Evolutionary conservation across 2,888 invertebrate genomes (phyloP).

Genomic region (Brachylomia viminalis): DNA sequence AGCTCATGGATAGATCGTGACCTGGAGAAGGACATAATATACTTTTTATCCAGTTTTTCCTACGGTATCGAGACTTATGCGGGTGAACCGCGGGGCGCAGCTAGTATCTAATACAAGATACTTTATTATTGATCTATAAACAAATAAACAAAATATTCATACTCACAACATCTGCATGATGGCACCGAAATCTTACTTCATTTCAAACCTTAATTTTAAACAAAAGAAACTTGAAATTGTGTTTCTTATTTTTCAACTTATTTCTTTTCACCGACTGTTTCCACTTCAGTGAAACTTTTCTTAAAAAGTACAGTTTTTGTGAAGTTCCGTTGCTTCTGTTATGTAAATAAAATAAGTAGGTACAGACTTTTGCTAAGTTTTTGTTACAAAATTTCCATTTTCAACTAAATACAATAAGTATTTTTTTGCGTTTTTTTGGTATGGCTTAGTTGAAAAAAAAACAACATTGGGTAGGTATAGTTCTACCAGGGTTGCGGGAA

Average conservation of each 20-base stretch:
- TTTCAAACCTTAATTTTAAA: constrained; percentile 4
- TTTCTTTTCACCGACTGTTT: background rate
- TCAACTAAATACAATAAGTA: background rate
- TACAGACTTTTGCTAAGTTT: background rate
- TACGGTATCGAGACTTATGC: too few species aligned
- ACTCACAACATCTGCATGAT: too few species aligned
- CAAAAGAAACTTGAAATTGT: background rate
- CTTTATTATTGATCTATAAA: too few species aligned
- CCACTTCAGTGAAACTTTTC: constrained; percentile 6
- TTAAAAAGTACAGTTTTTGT: constrained; percentile 25
- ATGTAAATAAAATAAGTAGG: background rate
- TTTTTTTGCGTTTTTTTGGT: background rate
- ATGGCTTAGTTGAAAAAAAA: background rate
- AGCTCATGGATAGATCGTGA: too few species aligned
- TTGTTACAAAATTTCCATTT: background rate
- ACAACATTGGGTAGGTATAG: too few species aligned
- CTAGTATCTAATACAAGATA: too few species aligned
- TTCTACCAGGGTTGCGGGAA: too few species aligned
- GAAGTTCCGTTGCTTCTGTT: background rate
- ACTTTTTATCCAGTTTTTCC: too few species aligned
- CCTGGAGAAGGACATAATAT: too few species aligned
- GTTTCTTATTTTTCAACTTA: constrained; percentile 10
- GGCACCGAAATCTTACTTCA: background rate
- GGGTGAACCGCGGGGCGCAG: too few species aligned
- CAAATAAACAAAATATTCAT: too few species aligned